Percentiles rank a stretch among this genome's conserved stretches.
These are phyloP conservation scores for Calephelis nemesis DNA, from an alignment of 1,140 invertebrate species.

Conservation along the genomic window DNA sequence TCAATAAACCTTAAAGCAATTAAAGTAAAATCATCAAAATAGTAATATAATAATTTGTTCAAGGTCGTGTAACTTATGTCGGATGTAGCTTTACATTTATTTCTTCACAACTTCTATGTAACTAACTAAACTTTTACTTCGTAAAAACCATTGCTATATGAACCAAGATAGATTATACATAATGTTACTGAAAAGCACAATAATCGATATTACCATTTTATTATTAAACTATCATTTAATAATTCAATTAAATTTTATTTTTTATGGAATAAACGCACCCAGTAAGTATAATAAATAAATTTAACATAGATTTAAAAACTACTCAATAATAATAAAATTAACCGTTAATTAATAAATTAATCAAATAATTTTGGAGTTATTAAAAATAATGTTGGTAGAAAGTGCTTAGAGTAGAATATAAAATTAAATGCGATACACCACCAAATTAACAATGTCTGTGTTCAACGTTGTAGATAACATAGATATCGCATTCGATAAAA, in stretches of 20 bases:
- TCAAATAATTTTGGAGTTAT: not conserved
- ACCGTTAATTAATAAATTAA: not conserved
- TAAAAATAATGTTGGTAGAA: constrained; percentile 19
- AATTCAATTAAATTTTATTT: not conserved
- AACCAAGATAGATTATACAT: no score
- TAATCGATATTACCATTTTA: not conserved
- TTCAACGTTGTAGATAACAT: constrained; percentile 44
- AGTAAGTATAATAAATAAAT: not conserved
- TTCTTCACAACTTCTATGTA: no score
- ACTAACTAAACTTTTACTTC: no score
- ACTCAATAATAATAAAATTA: not conserved
- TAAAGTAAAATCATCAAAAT: no score
- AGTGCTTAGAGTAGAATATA: constrained; percentile 20
- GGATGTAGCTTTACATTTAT: no score
- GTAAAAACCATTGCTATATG: no score
- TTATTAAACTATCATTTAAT: no score
- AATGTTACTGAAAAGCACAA: not conserved
- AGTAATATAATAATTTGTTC: no score
- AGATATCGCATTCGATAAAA: constrained; percentile 19
- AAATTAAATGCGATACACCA: constrained; percentile 52
- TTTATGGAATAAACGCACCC: constrained; percentile 7
- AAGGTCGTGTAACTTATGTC: no score
- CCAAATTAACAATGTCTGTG: constrained; percentile 59
- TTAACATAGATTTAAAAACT: constrained; percentile 6
- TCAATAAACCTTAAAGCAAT: no score